Conservation (phyloP, 2,113 vertebrate species). For the Eonycteris spelaea region DNA sequence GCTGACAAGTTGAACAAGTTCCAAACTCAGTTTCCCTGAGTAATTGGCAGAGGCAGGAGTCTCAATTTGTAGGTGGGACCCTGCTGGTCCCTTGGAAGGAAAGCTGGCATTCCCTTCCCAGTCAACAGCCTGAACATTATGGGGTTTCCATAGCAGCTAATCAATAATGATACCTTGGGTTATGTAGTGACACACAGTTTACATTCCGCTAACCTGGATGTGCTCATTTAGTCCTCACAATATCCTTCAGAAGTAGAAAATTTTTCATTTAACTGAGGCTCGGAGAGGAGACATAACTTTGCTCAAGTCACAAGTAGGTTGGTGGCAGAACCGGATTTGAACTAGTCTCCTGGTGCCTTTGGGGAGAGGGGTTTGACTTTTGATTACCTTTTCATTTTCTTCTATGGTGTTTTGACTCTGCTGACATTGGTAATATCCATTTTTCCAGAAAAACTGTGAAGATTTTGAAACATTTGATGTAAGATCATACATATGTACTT, state of each 20-base stretch:
- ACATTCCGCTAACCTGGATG: not conserved
- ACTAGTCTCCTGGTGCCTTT: not conserved
- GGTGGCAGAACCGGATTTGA: not conserved
- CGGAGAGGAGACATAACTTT: not conserved
- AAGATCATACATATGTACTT: not conserved
- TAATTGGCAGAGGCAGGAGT: not conserved
- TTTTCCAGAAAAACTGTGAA: not conserved
- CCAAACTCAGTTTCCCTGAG: not conserved
- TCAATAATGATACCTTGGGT: not conserved
- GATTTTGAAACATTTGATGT: not conserved
- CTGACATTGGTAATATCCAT: not conserved
- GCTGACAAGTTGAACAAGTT: not conserved
- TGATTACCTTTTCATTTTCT: not conserved
- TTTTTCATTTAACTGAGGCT: not conserved
- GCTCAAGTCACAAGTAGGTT: not conserved
- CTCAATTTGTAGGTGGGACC: not conserved
- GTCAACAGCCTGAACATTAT: not conserved
- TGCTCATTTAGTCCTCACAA: not conserved
- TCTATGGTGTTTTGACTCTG: not conserved
- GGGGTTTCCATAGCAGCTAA: not conserved
- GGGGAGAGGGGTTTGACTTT: not conserved
- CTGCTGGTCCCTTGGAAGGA: not conserved
- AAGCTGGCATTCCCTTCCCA: not conserved
- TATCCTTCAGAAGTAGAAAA: not conserved
- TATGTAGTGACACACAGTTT: accelerated